A percentile compares a stretch with the other conserved stretches of the same genome.
Conservation (phyloP, 2,113 vertebrate genomes). For the Chaetura pelagica region DNA sequence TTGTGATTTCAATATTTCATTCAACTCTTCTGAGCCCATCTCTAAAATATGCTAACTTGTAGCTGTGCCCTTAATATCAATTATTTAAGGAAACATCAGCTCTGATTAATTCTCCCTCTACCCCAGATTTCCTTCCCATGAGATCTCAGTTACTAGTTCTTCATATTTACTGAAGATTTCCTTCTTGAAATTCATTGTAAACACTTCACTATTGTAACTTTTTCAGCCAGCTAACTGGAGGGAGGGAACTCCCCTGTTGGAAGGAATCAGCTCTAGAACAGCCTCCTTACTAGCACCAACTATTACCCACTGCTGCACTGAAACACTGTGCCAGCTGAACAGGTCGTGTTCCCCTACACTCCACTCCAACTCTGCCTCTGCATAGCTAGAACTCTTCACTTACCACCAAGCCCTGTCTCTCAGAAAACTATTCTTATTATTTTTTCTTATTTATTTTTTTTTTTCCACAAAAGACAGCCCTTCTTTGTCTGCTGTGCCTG, state of each 20-base stretch:
- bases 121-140: neutral
- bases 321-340: neutral
- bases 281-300: neutral
- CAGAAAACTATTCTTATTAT: neutral
- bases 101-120: neutral
- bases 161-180: neutral
- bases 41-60: neutral
- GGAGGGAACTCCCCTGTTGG: neutral
- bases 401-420: neutral
- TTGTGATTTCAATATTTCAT: neutral
- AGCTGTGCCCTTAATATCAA: neutral
- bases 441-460: no score
- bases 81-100: neutral
- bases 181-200: neutral
- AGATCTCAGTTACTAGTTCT: neutral
- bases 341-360: rapidly evolving
- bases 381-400: neutral
- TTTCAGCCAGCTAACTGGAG: neutral
- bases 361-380: neutral
- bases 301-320: neutral
- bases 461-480: neutral
- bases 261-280: neutral
- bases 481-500: neutral
- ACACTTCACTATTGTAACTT: neutral
- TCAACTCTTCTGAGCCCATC: neutral